These are phyloP conservation scores for Petrolisthes manimaculis DNA, from an alignment of 2,888 invertebrate species.

Conservation along the genomic window DNA sequence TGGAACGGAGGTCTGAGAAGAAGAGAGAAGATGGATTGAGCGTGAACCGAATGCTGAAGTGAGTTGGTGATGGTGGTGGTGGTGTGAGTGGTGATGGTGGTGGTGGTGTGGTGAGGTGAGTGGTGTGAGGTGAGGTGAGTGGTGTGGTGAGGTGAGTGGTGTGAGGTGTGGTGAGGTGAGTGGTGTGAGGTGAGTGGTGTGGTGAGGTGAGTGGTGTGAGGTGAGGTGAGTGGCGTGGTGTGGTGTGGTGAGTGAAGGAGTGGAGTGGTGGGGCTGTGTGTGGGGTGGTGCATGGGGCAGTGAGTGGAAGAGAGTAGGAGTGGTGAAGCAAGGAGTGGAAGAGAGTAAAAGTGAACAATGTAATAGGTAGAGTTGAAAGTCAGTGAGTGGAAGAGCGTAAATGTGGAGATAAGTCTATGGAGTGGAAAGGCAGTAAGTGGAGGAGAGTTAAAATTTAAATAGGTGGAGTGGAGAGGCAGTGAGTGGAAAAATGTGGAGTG, in stretches of 20 bases:
- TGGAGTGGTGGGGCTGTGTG: background rate
- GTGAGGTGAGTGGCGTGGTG: background rate
- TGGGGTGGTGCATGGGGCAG: background rate
- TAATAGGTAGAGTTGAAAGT: background rate
- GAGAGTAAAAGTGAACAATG: background rate
- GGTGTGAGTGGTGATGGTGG: too few species aligned
- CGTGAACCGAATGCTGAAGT: background rate
- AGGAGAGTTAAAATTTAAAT: background rate
- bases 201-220: too few species aligned
- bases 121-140: too few species aligned
- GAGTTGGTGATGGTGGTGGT: too few species aligned
- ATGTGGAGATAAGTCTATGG: background rate
- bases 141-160: too few species aligned
- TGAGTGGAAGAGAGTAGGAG: background rate
- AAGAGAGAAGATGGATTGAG: background rate
- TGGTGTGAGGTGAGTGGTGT: background rate
- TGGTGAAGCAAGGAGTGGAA: background rate
- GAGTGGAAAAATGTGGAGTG: background rate
- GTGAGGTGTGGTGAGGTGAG: background rate
- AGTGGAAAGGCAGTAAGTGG: conserved; percentile 5
- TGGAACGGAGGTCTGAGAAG: background rate
- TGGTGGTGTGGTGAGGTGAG: too few species aligned
- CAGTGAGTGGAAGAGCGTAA: background rate
- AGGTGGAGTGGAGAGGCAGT: background rate
- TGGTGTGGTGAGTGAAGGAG: background rate